Evolutionary conservation across 2,113 vertebrate genomes (phyloP).

Genomic region (Irena cyanogastra): DNA sequence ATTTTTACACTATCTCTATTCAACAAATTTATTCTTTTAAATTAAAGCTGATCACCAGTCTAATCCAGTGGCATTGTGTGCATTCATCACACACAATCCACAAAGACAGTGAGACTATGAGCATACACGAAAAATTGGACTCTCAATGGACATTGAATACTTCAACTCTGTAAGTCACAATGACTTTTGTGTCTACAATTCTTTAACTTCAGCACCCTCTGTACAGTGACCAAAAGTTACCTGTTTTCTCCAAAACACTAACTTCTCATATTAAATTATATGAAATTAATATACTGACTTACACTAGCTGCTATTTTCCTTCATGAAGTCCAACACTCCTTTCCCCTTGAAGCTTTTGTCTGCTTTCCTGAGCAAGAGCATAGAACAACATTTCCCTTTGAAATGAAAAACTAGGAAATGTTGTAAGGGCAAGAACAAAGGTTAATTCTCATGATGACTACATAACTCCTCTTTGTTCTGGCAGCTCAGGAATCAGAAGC

Average conservation of each 20-base stretch:
- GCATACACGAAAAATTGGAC: rapidly evolving
- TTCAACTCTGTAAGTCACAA: neutral
- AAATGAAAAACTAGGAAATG: neutral
- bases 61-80: neutral
- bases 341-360: neutral
- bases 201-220: neutral
- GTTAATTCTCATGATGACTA: neutral
- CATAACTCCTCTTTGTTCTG: neutral
- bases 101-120: neutral
- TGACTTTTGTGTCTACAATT: neutral
- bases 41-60: neutral
- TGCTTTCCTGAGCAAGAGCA: neutral
- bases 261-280: neutral
- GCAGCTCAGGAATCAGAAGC: neutral
- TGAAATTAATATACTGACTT: neutral
- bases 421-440: neutral
- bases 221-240: neutral
- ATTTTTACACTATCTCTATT: neutral
- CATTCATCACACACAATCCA: neutral
- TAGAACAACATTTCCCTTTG: neutral
- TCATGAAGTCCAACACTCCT: neutral
- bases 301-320: neutral
- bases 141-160: neutral
- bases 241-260: neutral
- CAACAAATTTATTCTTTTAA: neutral